A percentile compares a stretch with the other conserved stretches of the same genome.
phyloP scores from a whole-genome alignment of 2,113 vertebrate genomes.

The Ctenodactylus gundi region DNA sequence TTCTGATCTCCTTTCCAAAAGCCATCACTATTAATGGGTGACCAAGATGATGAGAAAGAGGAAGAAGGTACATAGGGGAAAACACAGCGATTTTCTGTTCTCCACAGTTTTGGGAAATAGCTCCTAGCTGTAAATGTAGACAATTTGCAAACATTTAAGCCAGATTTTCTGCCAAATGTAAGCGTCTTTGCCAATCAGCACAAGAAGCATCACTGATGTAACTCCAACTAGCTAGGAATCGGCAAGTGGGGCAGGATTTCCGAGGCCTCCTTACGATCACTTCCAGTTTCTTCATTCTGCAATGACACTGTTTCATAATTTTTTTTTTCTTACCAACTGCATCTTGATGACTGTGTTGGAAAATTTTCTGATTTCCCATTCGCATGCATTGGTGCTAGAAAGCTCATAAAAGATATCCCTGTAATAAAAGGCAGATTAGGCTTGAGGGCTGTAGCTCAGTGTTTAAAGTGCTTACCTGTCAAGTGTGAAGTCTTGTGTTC shows the following conservation, averaged over 20 bases:
- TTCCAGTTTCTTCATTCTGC: not conserved
- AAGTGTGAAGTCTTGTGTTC: too few relatives aligned
- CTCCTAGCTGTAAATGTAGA: not conserved
- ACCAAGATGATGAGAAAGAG: conserved; percentile 27
- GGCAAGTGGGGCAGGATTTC: not conserved
- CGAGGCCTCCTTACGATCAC: too few relatives aligned
- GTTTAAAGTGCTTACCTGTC: too few relatives aligned
- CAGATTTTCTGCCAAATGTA: conserved; percentile 11
- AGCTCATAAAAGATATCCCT: too few relatives aligned
- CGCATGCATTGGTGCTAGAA: not conserved
- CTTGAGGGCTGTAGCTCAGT: too few relatives aligned
- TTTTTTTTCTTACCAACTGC: not conserved
- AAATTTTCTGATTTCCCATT: not conserved
- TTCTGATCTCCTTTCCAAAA: conserved; percentile 66
- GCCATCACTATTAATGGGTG: not conserved
- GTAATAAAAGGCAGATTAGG: too few relatives aligned
- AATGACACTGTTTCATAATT: not conserved
- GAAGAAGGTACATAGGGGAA: not conserved
- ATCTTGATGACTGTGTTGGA: not conserved
- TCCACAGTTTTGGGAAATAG: not conserved
- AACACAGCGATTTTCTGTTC: not conserved
- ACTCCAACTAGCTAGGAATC: not conserved
- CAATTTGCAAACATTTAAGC: conserved; percentile 32
- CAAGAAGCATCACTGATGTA: not conserved
- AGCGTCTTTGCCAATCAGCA: conserved; percentile 7